A percentile compares a stretch with the other conserved stretches of the same genome.
phyloP scores from a whole-genome alignment of 2,797 vertebrate genomes.

The Fundulus diaphanus region DNA sequence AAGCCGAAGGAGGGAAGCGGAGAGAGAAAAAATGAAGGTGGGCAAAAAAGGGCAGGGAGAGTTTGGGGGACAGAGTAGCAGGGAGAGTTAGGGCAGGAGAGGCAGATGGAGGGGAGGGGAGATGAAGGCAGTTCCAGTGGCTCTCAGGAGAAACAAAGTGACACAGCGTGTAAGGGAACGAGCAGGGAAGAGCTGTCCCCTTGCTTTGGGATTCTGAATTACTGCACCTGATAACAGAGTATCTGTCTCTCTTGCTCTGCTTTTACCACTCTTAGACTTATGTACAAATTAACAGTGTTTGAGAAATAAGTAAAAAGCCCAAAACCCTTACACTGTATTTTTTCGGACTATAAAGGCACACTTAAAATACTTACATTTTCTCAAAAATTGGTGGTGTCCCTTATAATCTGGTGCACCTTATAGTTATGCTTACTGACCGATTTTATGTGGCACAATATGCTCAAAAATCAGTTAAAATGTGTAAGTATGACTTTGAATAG shows the following conservation, averaged over 20 bases:
- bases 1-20: slow-evolving; percentile 16
- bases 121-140: slow-evolving; percentile 31
- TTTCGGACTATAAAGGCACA: too few relatives aligned
- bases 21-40: not conserved
- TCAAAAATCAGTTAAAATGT: too few relatives aligned
- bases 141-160: slow-evolving; percentile 55
- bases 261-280: slow-evolving; percentile 6
- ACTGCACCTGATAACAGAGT: slow-evolving; percentile 44
- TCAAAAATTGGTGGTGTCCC: too few relatives aligned
- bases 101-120: slow-evolving; percentile 25
- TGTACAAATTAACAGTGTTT: not conserved
- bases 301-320: not conserved
- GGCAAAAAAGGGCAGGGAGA: not conserved
- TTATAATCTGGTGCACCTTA: too few relatives aligned
- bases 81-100: slow-evolving; percentile 2
- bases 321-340: too few relatives aligned
- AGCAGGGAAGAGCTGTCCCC: slow-evolving; percentile 37
- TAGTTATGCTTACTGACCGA: too few relatives aligned
- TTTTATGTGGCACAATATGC: too few relatives aligned
- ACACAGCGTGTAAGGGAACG: slow-evolving; percentile 56
- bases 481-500: too few relatives aligned
- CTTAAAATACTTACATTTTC: too few relatives aligned
- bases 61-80: slow-evolving; percentile 31
- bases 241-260: not conserved
- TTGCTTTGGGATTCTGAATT: slow-evolving; percentile 49